Base-by-base conservation (phyloP, 2,888 invertebrate genomes). In the Phymatocera aterrima region DNA sequence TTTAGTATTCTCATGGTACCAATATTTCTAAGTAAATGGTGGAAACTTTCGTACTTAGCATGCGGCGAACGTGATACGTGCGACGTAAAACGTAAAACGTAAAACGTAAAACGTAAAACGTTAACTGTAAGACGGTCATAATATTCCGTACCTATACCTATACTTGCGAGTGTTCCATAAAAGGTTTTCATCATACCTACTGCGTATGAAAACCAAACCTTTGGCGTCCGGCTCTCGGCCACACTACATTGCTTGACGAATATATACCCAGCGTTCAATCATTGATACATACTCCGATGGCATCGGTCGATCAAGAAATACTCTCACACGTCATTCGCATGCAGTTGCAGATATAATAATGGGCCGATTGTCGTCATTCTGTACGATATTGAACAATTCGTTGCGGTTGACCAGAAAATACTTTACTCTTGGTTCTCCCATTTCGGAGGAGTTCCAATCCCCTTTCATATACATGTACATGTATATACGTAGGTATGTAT, bases 281-380 rank as follows among this genome's bases (percentile, higher is more conserved):
- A n/a, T n/a, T 64, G n/a, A 18, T 46, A 12, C 24, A 46, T 46
- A 46, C 28, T 15, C 46, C 46, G 68, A 8, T 2, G 28, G 15
- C 43, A 15, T 15, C 21, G 8, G 3, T 61, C 3, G 12, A 43
- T 68, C 68, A 6, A 46, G 43, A 46, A 68, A 46, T 43, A 68
- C 28, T 46, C 46, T 68, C 68, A 28, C n/a, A n/a, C 68, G 43
- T 68, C 21, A 28, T 68, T 68, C n/a, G 46, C 46, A 43, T 46
- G 68, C 43, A 68, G 46, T 68, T 68, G 46, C 40, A 12, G 68
- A n/a, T n/a, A n/a, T n/a, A n/a, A n/a, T n/a, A n/a, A n/a, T n/a
- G n/a, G n/a, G n/a, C n/a, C n/a, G n/a, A n/a, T n/a, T n/a, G 68
- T 43, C 43, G 46, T 18, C 54, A 64, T 40, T 10, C 15, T 21